Conservation (phyloP, 92 coral and sea anemone genomes). For the Actinernus sp. region DNA sequence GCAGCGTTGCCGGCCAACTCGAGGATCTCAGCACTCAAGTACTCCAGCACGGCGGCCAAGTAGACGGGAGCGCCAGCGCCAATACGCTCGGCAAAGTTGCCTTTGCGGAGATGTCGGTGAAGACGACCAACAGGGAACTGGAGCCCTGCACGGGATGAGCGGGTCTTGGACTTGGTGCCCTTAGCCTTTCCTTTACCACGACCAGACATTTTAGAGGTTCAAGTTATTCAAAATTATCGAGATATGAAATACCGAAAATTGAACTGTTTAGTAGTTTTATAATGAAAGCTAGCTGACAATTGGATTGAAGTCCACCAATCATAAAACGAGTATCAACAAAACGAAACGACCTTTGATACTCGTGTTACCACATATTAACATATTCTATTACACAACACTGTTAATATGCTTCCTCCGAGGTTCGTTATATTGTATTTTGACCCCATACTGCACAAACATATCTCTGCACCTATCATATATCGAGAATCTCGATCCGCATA, state of each 20-base stretch:
- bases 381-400: no score
- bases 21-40: slow-evolving; percentile 48
- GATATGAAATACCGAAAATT: not conserved
- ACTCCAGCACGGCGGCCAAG: slow-evolving; percentile 17
- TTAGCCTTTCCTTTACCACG: slow-evolving; percentile 12
- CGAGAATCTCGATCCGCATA: no score
- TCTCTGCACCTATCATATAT: no score
- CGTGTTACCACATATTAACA: no score
- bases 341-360: not conserved
- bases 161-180: slow-evolving; percentile 17
- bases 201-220: slow-evolving; percentile 5
- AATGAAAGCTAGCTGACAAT: not conserved
- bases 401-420: no score
- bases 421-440: no score
- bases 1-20: slow-evolving; percentile 69
- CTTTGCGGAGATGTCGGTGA: slow-evolving; percentile 17
- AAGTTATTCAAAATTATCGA: no score
- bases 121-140: slow-evolving; percentile 22
- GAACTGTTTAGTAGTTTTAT: no score
- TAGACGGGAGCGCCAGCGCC: slow-evolving; percentile 21
- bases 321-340: not conserved
- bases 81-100: slow-evolving; percentile 14
- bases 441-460: no score
- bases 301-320: not conserved
- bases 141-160: slow-evolving; percentile 24